A percentile compares a stretch with the other conserved stretches of the same genome.
Evolutionary conservation across 2,113 vertebrate genomes (phyloP).

Genomic region (Balaeniceps rex): DNA sequence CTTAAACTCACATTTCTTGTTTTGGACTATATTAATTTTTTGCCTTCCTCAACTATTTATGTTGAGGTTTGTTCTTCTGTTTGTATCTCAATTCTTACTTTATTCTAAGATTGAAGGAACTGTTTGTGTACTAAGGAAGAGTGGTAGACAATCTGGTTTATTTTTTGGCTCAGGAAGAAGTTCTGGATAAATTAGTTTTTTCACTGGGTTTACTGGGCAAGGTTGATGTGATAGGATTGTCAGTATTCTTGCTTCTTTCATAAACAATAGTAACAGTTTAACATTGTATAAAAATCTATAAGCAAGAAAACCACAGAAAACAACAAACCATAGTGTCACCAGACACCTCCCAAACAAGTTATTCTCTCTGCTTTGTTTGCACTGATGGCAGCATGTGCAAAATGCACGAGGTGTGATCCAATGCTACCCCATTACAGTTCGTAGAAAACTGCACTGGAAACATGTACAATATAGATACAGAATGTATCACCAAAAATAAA

Average conservation of each 20-base stretch:
- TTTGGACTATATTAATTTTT: neutral
- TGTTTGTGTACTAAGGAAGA: neutral
- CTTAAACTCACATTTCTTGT: neutral
- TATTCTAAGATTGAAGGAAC: neutral
- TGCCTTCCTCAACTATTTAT: neutral
- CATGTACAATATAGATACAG: neutral
- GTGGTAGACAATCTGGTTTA: neutral
- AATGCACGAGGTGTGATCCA: neutral
- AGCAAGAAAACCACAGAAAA: neutral
- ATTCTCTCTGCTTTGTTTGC: neutral
- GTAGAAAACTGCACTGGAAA: neutral
- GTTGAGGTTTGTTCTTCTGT: neutral
- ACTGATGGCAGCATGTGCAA: neutral
- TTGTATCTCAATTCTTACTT: neutral
- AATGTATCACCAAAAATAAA: neutral
- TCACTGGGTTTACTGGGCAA: neutral
- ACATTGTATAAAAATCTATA: neutral
- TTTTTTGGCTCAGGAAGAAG: neutral
- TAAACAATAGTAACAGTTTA: neutral
- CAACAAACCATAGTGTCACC: neutral
- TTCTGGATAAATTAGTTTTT: neutral
- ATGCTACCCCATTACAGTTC: neutral
- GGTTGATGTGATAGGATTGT: neutral
- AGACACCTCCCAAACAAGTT: neutral
- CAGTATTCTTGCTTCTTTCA: neutral